Evolutionary conservation across 2,797 vertebrate genomes (phyloP), one percentile per base, ranked within the genome.

Genomic region (Squalus acanthias): DNA sequence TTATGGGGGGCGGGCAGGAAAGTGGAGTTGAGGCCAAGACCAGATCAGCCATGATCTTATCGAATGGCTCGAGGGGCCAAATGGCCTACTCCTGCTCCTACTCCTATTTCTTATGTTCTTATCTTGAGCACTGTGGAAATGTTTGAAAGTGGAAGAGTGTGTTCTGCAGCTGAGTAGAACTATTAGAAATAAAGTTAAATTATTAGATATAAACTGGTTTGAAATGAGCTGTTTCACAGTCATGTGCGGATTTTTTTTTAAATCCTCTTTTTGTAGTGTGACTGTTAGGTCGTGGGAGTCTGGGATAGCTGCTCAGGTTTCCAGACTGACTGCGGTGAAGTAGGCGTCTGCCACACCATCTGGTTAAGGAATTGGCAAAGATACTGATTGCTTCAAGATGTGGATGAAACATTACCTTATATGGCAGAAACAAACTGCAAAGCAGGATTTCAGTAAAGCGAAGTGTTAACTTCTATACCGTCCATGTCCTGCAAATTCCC

Each of bases 391-490:
- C 97, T 98, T 98, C 97, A 98, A 96, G 97, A 96, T 97, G 97
- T 97, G 96, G 97, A 92, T 97, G 96, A 97, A 97, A 97, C 97
- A 97, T 97, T 97, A 97, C 97, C 97, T 98, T 97, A 98, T 98
- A 97, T 97, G 89, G 96, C 96, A 93, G 87, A 96, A 95, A 96
- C 97, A 97, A 97, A 53, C 94, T 74, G 5, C 69, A 72, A 15
- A 72, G 67, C 46, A 26, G 39, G 94, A 74, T 57, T 95, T 74
- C 65, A 94, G 10, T 94, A 46, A 91, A 94, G 39, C 69, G 65
- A 65, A 65, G 12, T 76, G 70, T 57, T 72, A 74, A 72, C 12
- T 29, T 33, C 13, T 74, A 13, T 53, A 95, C 6, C 12, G 50
- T 95, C 50, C 24, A 17, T 95, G n/a, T 74, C 50, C 94, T 57